These are phyloP conservation scores for Drosophila bifasciata DNA, from an alignment of 1,140 invertebrate species.

Conservation along the genomic window DNA sequence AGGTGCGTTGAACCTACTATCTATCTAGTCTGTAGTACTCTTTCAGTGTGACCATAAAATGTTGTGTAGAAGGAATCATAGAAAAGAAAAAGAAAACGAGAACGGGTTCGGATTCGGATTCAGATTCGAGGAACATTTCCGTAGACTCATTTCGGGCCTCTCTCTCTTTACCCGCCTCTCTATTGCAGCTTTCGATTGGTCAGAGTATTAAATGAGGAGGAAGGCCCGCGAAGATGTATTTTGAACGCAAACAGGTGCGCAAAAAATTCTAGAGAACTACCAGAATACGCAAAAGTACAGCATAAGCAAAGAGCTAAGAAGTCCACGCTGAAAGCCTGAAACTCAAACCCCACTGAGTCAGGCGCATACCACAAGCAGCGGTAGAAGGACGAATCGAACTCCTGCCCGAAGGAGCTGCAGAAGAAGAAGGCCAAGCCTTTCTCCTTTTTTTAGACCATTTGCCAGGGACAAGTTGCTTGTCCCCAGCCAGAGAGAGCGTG, in stretches of 20 bases:
- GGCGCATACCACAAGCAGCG: not conserved
- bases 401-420: too few species aligned
- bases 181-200: conserved; percentile 64
- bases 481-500: conserved; percentile 23
- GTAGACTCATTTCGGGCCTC: conserved; percentile 3
- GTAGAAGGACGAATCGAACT: conserved; percentile 10
- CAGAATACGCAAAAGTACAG: conserved; percentile 13
- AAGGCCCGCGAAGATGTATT: conserved; percentile 70
- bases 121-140: conserved; percentile 9
- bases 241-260: conserved; percentile 77
- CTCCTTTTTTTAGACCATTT: conserved; percentile 19
- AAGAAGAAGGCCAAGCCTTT: not conserved
- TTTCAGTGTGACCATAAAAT: conserved; percentile 62
- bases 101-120: conserved; percentile 31
- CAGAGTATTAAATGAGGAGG: conserved; percentile 31
- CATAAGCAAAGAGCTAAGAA: conserved; percentile 3
- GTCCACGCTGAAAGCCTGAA: not conserved
- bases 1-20: conserved; percentile 56
- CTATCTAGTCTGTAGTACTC: not conserved
- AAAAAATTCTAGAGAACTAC: conserved; percentile 69
- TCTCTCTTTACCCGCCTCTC: conserved; percentile 23
- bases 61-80: conserved; percentile 21
- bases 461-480: conserved; percentile 54
- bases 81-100: conserved; percentile 28
- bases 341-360: too few species aligned